phyloP scores from a whole-genome alignment of 1,140 invertebrate species.

The Zaprionus tsacasi region DNA sequence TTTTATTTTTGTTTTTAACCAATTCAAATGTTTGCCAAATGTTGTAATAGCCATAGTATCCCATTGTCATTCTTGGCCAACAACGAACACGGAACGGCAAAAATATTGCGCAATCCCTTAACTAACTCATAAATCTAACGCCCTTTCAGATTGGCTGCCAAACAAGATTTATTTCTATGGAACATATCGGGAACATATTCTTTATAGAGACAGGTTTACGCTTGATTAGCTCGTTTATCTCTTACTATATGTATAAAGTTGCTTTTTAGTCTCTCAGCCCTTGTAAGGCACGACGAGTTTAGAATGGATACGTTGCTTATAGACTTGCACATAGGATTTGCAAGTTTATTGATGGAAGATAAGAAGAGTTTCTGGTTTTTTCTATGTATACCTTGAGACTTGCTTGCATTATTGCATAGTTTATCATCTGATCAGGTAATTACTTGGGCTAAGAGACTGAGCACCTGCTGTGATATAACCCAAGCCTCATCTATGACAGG shows the following conservation, averaged over 20 bases:
- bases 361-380: background rate
- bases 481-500: background rate
- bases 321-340: background rate
- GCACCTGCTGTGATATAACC: background rate
- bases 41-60: conserved; percentile 30
- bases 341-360: background rate
- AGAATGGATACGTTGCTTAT: background rate
- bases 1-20: conserved; percentile 9
- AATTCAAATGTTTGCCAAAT: conserved; percentile 49
- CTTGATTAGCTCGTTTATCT: conserved; percentile 4
- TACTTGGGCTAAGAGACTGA: background rate
- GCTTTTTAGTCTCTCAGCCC: background rate
- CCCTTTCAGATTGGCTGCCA: conserved; percentile 6
- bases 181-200: conserved; percentile 2
- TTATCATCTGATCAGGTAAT: background rate
- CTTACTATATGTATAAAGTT: background rate
- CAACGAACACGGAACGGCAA: background rate
- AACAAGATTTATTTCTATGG: background rate
- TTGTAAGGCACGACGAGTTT: conserved; percentile 4
- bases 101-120: background rate
- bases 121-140: conserved; percentile 1
- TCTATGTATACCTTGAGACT: background rate
- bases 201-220: background rate
- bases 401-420: background rate
- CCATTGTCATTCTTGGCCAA: conserved; percentile 8